These are phyloP conservation scores for Xylocopa sonorina DNA, from an alignment of 1,140 invertebrate species.

Conservation along the genomic window DNA sequence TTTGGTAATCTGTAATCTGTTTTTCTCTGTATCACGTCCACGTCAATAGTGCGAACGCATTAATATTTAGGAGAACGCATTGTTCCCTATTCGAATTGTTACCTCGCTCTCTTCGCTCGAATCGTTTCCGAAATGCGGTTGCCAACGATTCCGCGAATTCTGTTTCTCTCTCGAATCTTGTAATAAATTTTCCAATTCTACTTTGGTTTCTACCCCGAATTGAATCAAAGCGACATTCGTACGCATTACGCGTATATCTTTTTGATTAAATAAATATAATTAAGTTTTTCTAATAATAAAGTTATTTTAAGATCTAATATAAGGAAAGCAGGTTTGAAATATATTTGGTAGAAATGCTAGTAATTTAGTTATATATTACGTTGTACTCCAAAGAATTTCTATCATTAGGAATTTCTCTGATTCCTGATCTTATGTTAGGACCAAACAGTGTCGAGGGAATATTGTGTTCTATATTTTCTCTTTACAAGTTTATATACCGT, in stretches of 20 bases:
- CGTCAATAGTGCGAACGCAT: slow-evolving; percentile 16
- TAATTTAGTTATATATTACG: no score
- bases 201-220: not conserved
- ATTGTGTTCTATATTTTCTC: no score
- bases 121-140: not conserved
- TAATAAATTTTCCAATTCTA: slow-evolving; percentile 18
- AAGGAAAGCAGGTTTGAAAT: no score
- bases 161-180: not conserved
- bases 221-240: slow-evolving; percentile 1
- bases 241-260: not conserved
- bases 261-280: not conserved
- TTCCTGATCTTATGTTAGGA: no score
- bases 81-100: no score
- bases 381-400: no score
- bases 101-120: not conserved
- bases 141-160: slow-evolving; percentile 11
- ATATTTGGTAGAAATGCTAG: no score
- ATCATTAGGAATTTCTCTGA: no score
- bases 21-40: slow-evolving; percentile 3
- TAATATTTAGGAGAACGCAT: not conserved
- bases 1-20: slow-evolving; percentile 4
- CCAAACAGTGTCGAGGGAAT: no score
- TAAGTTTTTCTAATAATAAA: no score
- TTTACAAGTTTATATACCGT: no score
- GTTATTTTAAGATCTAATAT: no score